Evolutionary conservation across 2,113 vertebrate species (phyloP), one percentile per base, ranked within the genome.

Genomic region (Willisornis vidua): DNA sequence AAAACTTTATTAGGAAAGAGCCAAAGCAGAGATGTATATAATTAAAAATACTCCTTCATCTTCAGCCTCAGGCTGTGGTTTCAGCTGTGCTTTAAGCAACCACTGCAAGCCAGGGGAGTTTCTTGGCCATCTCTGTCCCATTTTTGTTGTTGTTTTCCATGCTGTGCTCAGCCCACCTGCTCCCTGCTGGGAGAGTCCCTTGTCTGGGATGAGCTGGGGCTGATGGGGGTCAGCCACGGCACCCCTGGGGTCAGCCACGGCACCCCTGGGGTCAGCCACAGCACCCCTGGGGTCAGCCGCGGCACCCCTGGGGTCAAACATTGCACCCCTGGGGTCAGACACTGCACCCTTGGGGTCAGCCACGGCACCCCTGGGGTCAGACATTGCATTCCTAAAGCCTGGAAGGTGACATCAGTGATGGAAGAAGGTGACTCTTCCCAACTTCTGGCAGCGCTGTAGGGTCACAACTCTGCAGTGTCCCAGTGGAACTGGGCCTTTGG

Each of bases 371-470:
- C 39, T 55, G 28, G 41, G 18, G 5, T 57, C 52, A 57, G 82
- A 52, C 11, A 37, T 12, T 12, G 18, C 59, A 5, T 28, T 85
- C 88, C n/a, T 46, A n/a, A 71, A 57, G 66, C 11, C 19, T 48
- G 13, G 1, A 37, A 46, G 55, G 8, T 55, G 22, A 16, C 12
- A 18, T 33, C 51, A 39, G 1, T 48, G n/a, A 51, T 37, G 35
- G 43, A 25, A 9, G 0, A n/a, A 43, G 37, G 14, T 48, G 45
- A 48, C 48, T 62, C 41, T 35, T 71, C 19, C n/a, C 31, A 24
- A 29, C 10, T 66, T 8, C 11, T 62, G 20, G 9, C 3, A 1
- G 9, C 3, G 1, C 46, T 31, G 7, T 1, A 8, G 25, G 19
- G n/a, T 13, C 55, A 37, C 9, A n/a, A 0, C 85, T 85, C 51